A percentile compares a stretch with the other conserved stretches of the same genome.
These are phyloP conservation scores for Oncorhynchus kisutch DNA, from an alignment of 2,113 vertebrate species.

Conservation along the genomic window DNA sequence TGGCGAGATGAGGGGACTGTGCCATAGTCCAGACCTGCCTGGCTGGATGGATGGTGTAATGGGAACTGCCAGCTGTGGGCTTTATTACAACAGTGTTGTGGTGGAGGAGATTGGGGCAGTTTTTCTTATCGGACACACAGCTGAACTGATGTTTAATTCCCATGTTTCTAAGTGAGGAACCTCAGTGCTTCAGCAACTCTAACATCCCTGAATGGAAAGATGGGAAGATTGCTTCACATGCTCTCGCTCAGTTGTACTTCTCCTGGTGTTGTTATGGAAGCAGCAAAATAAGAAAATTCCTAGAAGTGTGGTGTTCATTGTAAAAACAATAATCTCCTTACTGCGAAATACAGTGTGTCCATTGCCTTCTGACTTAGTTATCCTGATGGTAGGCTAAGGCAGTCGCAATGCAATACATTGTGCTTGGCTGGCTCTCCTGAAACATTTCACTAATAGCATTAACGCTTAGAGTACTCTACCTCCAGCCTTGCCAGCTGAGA, in stretches of 20 bases:
- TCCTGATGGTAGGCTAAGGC: slow-evolving; percentile 1
- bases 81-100: slow-evolving; percentile 68
- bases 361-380: background rate
- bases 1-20: slow-evolving; percentile 30
- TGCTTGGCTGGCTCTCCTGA: slow-evolving; percentile 78
- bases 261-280: background rate
- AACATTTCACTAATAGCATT: slow-evolving; percentile 79
- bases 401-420: slow-evolving; percentile 67
- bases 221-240: background rate
- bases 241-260: background rate
- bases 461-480: slow-evolving; percentile 67
- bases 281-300: no score
- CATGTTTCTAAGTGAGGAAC: slow-evolving; percentile 54
- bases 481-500: slow-evolving; percentile 67
- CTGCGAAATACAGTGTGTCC: background rate
- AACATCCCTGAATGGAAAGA: background rate
- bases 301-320: no score
- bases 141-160: slow-evolving; percentile 60
- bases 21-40: slow-evolving; percentile 50
- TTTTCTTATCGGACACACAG: slow-evolving; percentile 67
- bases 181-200: background rate
- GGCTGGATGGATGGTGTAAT: slow-evolving; percentile 67
- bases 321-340: no score
- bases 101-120: slow-evolving; percentile 64
- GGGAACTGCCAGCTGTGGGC: slow-evolving; percentile 76